Evolutionary conservation across 2,113 vertebrate genomes (phyloP), one percentile per base, ranked within the genome.

Genomic region (Glaucidium brasilianum): DNA sequence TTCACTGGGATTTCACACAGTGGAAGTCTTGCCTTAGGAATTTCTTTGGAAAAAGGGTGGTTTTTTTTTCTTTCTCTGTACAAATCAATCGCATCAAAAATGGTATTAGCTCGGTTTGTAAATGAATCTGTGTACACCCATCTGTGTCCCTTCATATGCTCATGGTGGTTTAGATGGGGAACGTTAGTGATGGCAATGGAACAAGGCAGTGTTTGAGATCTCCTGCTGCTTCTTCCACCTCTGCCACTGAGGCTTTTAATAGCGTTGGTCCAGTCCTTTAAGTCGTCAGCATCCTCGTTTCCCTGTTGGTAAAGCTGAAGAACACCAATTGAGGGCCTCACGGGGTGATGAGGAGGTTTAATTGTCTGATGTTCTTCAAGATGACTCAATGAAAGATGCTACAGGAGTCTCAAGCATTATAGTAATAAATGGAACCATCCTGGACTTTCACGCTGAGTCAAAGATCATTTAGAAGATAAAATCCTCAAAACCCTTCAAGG

Each of bases 251-350:
- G 80, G 53, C 75, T 95, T 91, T 75, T 37, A 34, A 43, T 58
- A 83, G 69, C 11, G 0, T 90, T 86, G 78, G 58, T 78, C 56
- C 81, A 78, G 89, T 85, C 75, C 83, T 94, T 85, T 56, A 71
- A 85, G 55, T 69, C 21, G 2, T 79, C 74, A 66, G 58, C n/a
- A 11, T 68, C 76, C 83, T 78, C 22, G 41, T 78, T 94, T 94
- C 30, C 94, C 83, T 92, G 73, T 89, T 90, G 80, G 27, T 87
- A 73, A 92, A 93, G 82, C 88, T 94, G 77, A 76, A 67, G 59
- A 88, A 71, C 67, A 66, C 77, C 71, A 66, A 3, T 8, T 59
- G 53, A 79, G 72, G 35, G 74, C 47, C 50, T 83, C 66, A 22
- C 0, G 1, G 63, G 56, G 67, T 58, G 92, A 73, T 76, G 85